Evolutionary conservation across 2,113 vertebrate species (phyloP), one percentile per base, ranked within the genome.

Genomic region (Chionomys nivalis): DNA sequence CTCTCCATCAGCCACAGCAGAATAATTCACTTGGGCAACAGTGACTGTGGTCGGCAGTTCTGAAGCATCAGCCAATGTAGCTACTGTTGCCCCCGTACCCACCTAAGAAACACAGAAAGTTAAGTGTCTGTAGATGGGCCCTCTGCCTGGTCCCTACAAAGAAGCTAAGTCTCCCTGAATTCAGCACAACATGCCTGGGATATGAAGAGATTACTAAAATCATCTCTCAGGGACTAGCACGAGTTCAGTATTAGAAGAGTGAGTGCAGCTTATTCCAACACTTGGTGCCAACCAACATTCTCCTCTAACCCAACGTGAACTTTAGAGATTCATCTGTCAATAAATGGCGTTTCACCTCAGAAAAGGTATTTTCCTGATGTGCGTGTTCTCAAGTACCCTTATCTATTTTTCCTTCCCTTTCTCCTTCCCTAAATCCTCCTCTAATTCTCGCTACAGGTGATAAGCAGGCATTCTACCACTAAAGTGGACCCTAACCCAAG

Each of bases 11-110:
- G 99, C 98, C 61, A 99, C 99, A 0, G 99, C 99, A 4, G 99
- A 99, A 7, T 99, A 99, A 97, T 99, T 99, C 91, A 99, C 99
- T 92, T 99, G 99, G 31, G 99, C 99, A 5, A 99, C 99, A 0
- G 99, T 99, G 21, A 99, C 99, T 0, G 99, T 99, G 92, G 99
- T 99, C 1, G 99, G 99, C 92, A 99, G 97, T 97, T 99, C 99
- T 0, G 99, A 99, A 70, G 99, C 99, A 93, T 99, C 99, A 6
- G 99, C 99, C 97, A 99, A 94, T 0, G 99, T 99, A 90, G 99
- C 99, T 26, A 99, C 99, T 0, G 99, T 99, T 70, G 99, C 99
- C 2, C 99, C 99, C 0, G 99, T 99, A 70, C 99, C 99, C 77
- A 99, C 99, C 99, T 99, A 96, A 12, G 96, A n/a, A 82, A 85